Conservation (phyloP, 2,888 invertebrate genomes). For the Thyatira batis region DNA sequence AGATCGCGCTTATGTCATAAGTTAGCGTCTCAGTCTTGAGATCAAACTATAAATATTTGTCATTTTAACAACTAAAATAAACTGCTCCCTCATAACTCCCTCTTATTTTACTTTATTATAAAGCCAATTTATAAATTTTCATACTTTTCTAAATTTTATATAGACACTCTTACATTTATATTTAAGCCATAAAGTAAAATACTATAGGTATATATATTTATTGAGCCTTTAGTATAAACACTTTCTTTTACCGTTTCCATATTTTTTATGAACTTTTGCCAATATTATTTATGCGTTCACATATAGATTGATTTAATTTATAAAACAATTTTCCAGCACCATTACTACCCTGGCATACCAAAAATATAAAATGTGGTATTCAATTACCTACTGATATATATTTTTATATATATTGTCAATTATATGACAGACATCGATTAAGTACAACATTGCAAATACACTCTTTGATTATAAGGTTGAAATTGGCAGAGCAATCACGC, state of each 20-base stretch:
- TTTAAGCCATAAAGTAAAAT: neutral
- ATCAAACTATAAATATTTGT: too few relatives aligned
- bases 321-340: constrained; percentile 47
- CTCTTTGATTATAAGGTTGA: too few relatives aligned
- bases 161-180: neutral
- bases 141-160: neutral
- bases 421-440: too few relatives aligned
- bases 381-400: neutral
- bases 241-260: neutral
- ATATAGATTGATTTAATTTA: neutral
- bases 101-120: neutral
- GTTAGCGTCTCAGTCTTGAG: too few relatives aligned
- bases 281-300: neutral
- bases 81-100: too few relatives aligned
- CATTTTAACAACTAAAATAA: neutral
- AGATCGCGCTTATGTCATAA: neutral
- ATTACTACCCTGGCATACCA: constrained; percentile 55
- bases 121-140: neutral
- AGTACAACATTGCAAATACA: too few relatives aligned
- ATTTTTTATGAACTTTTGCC: neutral
- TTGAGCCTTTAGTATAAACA: neutral
- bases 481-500: too few relatives aligned
- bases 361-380: constrained; percentile 8
- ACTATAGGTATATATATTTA: neutral
- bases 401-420: too few relatives aligned